Base-by-base conservation (phyloP, 1,140 invertebrate genomes). In the Oryctes rhinoceros region DNA sequence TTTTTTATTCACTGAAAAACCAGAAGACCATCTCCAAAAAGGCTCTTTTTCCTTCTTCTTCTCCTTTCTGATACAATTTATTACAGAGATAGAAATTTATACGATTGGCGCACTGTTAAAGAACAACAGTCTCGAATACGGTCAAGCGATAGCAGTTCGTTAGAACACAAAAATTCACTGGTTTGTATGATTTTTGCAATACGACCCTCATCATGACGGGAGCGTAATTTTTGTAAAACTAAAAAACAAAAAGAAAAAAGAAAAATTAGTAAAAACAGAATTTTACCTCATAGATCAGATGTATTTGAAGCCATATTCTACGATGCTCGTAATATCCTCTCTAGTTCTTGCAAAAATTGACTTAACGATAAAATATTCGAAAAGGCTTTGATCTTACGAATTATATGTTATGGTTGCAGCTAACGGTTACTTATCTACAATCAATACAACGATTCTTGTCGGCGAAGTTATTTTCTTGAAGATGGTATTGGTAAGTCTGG, bases 111-210 rank as follows among this genome's bases (percentile, higher is more conserved):
- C 65, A 71, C 65, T 71, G 65, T 71, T 71, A 71, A 71, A 71
- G 65, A 71, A 71, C 53, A 18, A 59, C 65, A 18, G 65, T 71
- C 65, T 71, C 65, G 15, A 71, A 71, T 37, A 71, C 65, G 37
- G 65, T 71, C 65, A 71, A 11, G 20, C 10, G 24, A 71, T 71
- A 71, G 20, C 20, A 71, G 24, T 24, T 35, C 65, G 35, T 30
- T 35, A 30, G 65, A 35, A 35, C 65, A 37, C 65, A 37, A 71
- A 15, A 30, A 71, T 71, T 71, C 65, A 71, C 53, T 59, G 53
- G 53, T 18, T 59, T 59, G 53, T 59, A 59, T n/a, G 18, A 18
- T 18, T 59, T 59, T 59, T 59, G 53, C 15, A 59, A n/a, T 59
- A 59, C 15, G 15, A 59, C 53, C 53, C 53, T 59, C 53, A 59